Base-by-base conservation (phyloP, 2,113 vertebrate genomes). In the Pseudois nayaur region DNA sequence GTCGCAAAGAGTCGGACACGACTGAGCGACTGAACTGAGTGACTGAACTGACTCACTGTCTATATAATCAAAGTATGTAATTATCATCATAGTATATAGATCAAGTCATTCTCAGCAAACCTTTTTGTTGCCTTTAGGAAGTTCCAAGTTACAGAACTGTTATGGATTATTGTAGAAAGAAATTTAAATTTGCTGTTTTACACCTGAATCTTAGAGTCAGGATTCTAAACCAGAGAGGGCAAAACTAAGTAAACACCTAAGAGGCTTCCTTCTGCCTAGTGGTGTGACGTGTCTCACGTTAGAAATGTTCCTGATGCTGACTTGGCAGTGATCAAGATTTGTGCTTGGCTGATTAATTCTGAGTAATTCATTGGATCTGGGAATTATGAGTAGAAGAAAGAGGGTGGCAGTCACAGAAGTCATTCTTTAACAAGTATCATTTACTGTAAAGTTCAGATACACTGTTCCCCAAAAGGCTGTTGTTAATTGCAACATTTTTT, bases 271-370 rank as follows among this genome's bases (percentile, higher is more conserved):
- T 94, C 36, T 96, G 54, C 27, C 10, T 62, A 43, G 23, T 4
- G 25, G 3, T 55, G 1, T 85, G 33, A 64, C 4, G 9, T 54
- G 7, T 84, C 94, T 94, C 59, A 81, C 12, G 64, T 74, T 79
- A 85, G 78, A 83, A 90, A 93, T n/a, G 87, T 76, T 93, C 3
- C 31, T 55, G 3, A 0, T 88, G 21, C 12, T 43, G 13, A 54
- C 45, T 50, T 45, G 8, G 23, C 50, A 96, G 64, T 76, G 31
- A 59, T 52, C 15, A 10, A 16, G 88, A 4, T 23, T 71, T 82
- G 64, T 76, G 19, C 79, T 64, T 86, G 40, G 43, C 19, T 12
- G 16, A 95, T 88, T 88, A 82, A 71, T 54, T 94, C 55, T 94
- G 87, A 71, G 54, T 94, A 62, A 87, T 79, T 92, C 17, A 87